Conservation (phyloP, 2,797 vertebrate genomes). For the Muscicapa striata region DNA sequence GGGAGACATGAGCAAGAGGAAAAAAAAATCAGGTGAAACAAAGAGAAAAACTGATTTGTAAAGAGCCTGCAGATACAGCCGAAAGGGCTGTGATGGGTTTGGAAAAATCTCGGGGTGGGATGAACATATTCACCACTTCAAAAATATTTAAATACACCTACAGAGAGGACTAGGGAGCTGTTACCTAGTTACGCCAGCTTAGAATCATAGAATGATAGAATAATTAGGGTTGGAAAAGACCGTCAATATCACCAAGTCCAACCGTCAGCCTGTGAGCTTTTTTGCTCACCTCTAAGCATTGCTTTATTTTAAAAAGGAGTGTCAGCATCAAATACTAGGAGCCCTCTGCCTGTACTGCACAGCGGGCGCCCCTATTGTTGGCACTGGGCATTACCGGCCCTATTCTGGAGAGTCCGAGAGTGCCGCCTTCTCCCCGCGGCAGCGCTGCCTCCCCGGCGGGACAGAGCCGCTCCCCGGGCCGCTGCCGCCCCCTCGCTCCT, state of each 20-base stretch:
- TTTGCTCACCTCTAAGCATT: not conserved
- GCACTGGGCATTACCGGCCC: not conserved
- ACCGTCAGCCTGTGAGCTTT: not conserved
- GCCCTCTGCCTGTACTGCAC: not conserved
- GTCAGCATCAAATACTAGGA: not conserved
- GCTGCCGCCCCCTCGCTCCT: not conserved
- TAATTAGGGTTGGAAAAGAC: not conserved
- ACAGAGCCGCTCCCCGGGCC: too few species aligned
- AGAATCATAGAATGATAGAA: not conserved
- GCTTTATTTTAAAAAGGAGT: not conserved
- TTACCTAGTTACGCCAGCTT: accelerated
- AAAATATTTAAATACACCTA: not conserved
- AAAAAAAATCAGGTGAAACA: not conserved
- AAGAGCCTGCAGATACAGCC: too few species aligned
- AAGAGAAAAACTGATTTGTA: not conserved
- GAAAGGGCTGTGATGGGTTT: accelerated
- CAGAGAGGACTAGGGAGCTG: accelerated
- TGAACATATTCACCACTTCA: not conserved
- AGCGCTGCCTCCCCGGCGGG: too few species aligned
- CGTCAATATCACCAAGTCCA: not conserved
- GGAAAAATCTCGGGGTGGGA: accelerated
- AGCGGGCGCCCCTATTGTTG: not conserved
- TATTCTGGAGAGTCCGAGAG: accelerated
- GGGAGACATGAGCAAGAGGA: not conserved
- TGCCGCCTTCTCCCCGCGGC: accelerated